Evolutionary conservation across 1,140 invertebrate genomes (phyloP), one percentile per base, ranked within the genome.

Genomic region (Pachyrhynchus sulphureomaculatus): DNA sequence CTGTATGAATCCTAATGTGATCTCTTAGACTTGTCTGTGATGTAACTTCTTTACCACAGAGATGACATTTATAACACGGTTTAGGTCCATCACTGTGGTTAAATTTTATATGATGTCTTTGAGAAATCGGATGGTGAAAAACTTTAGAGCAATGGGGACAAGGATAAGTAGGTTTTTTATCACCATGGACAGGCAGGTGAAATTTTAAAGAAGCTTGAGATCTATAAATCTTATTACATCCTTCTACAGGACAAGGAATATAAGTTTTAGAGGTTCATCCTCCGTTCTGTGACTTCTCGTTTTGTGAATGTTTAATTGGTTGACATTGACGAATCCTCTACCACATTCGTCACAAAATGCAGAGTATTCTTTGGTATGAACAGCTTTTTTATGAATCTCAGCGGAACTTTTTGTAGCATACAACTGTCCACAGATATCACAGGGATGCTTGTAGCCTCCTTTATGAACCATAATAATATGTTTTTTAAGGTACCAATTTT

Each of bases 361-460:
- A 9, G 59, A 60, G 39, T 56, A 69, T 53, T 85, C 80, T 17
- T 81, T 81, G 12, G 81, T 80, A 53, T 86, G 82, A 0, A 55
- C 41, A 17, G 83, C 82, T 24, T 83, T 77, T 8, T 82, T 75
- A 67, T 91, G 88, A 12, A 81, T 81, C 1, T 84, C 83, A 44
- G 90, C 75, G 55, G 88, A 79, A 0, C 83, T 82, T 18, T 83
- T 81, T 0, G 88, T 80, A 1, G 83, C 86, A 68, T 91, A 93
- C 3, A 83, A 80, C 61, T 86, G 85, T 0, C 64, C 65, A 37
- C 75, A 76, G 20, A 72, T 54, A 12, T 74, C 67, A 36, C 75
- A 76, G 8, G 64, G 65, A 47, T 67, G 69, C 4, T 55, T 62
- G 13, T 70, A 69, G 12, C 72, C 57, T 10, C 59, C 60, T 13